These are phyloP conservation scores for Botia kubotai DNA, from an alignment of 2,797 vertebrate genomes.

Conservation along the genomic window DNA sequence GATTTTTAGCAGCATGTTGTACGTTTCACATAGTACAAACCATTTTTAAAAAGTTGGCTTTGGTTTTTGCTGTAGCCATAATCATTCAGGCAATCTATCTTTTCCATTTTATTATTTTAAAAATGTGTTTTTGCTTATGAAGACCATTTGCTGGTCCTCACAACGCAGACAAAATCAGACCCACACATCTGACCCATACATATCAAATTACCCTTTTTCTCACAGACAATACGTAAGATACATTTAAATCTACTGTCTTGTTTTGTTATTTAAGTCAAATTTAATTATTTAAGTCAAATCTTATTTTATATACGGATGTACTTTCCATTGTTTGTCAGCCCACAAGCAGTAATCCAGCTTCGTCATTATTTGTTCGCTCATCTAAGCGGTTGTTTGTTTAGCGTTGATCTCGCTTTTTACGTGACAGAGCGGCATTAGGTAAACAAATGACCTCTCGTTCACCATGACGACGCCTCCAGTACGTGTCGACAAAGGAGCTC, in stretches of 20 bases:
- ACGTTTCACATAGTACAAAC: too few species aligned
- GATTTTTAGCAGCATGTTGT: not conserved
- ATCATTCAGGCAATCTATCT: too few species aligned
- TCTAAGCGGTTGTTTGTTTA: constrained; percentile 17
- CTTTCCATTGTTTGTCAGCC: not conserved
- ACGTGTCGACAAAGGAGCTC: constrained; percentile 1
- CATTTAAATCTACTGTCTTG: too few species aligned
- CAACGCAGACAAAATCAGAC: not conserved
- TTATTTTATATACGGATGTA: not conserved
- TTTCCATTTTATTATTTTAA: too few species aligned
- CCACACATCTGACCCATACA: not conserved
- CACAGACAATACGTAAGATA: too few species aligned
- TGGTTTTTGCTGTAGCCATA: too few species aligned
- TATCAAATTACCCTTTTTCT: too few species aligned
- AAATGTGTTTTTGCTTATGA: not conserved
- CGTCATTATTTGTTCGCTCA: not conserved
- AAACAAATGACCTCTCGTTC: constrained; percentile 19
- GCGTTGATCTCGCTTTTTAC: not conserved
- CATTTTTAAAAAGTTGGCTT: too few species aligned
- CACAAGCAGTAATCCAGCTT: not conserved
- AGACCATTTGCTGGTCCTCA: not conserved
- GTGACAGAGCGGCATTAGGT: constrained; percentile 6
- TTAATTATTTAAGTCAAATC: too few species aligned
- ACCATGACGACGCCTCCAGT: constrained; percentile 25
- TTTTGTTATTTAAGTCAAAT: too few species aligned